These are phyloP conservation scores for Bombyx huttoni DNA, from an alignment of 2,888 invertebrate genomes.

Conservation along the genomic window DNA sequence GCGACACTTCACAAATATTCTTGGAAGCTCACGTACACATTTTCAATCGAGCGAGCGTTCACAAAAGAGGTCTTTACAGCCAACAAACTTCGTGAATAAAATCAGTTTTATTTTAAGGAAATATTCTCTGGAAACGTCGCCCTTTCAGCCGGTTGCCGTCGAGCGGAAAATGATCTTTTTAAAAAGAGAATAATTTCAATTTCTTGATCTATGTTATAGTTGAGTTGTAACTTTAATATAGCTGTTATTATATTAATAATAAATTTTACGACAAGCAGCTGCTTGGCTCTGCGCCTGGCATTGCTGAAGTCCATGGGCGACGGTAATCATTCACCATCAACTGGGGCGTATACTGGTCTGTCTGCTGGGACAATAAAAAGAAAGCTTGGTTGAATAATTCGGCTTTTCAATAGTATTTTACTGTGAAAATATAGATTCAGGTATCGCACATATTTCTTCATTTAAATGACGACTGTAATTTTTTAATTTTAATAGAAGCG, in stretches of 20 bases:
- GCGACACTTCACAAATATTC: background rate
- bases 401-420: background rate
- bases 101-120: background rate
- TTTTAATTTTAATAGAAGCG: too few relatives aligned
- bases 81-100: background rate
- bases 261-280: too few relatives aligned
- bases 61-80: background rate
- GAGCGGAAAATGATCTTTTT: conserved; percentile 9
- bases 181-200: conserved; percentile 20
- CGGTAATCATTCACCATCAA: too few relatives aligned
- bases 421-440: background rate
- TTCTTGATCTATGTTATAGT: conserved; percentile 23
- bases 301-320: too few relatives aligned
- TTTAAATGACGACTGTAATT: too few relatives aligned
- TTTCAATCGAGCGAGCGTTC: background rate
- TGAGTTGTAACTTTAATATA: conserved; percentile 20
- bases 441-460: too few relatives aligned
- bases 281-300: too few relatives aligned
- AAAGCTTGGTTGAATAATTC: conserved; percentile 10
- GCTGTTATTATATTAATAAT: too few relatives aligned
- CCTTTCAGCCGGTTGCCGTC: conserved; percentile 9
- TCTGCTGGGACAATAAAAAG: too few relatives aligned
- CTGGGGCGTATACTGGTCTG: too few relatives aligned
- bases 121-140: background rate
- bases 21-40: background rate